Evolutionary conservation across 2,797 vertebrate species (phyloP).

Genomic region (Lacerta viridis): DNA sequence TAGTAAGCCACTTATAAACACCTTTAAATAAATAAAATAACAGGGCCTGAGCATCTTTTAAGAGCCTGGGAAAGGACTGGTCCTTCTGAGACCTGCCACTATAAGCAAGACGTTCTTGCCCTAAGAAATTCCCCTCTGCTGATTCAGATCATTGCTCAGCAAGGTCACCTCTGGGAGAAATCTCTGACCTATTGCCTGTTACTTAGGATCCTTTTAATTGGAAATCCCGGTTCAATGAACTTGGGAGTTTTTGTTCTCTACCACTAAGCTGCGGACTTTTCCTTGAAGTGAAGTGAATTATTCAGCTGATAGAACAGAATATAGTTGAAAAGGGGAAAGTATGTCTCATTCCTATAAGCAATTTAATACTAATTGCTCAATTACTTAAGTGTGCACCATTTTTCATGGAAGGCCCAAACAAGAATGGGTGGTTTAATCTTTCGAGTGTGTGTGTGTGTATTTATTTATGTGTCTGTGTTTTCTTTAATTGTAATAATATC

Average conservation of each 20-base stretch:
- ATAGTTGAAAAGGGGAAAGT: constrained; percentile 35
- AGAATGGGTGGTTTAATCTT: constrained; percentile 31
- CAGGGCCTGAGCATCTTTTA: not conserved
- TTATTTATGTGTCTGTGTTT: constrained; percentile 36
- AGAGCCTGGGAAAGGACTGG: not conserved
- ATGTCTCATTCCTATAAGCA: constrained; percentile 57
- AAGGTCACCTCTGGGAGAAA: no score
- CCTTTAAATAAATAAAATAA: no score
- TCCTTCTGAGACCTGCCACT: not conserved
- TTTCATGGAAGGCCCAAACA: constrained; percentile 48
- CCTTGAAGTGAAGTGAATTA: no score
- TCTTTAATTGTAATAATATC: constrained; percentile 52
- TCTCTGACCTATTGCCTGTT: not conserved
- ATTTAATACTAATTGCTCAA: constrained; percentile 66
- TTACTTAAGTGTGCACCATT: constrained; percentile 51
- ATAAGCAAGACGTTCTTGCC: not conserved
- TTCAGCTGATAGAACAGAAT: no score
- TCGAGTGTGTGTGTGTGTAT: not conserved
- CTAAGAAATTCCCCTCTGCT: not conserved
- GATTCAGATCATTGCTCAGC: not conserved
- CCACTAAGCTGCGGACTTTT: no score
- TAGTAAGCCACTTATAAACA: no score
- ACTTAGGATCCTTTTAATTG: not conserved
- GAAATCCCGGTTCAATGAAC: no score
- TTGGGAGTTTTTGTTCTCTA: no score